Percentiles rank a stretch among this genome's conserved stretches.
phyloP scores from a whole-genome alignment of 2,113 vertebrate genomes.

The Cinclus mexicanus region DNA sequence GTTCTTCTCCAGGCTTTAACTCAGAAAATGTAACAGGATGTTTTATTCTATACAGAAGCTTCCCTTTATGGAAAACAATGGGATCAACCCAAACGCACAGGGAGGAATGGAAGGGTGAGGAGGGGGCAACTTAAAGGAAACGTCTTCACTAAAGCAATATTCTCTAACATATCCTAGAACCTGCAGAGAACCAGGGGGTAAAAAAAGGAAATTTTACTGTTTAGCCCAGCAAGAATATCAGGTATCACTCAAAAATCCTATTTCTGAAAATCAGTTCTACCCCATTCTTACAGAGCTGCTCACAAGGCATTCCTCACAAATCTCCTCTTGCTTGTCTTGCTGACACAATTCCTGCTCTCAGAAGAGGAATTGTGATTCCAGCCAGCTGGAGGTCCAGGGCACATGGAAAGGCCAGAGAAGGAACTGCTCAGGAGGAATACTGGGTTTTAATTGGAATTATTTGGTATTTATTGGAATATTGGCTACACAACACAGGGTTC shows the following conservation, averaged over 20 bases:
- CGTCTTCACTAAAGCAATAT: background rate
- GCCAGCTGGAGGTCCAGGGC: background rate
- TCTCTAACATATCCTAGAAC: background rate
- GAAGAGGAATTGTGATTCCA: background rate
- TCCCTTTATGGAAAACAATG: background rate
- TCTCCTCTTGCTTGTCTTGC: background rate
- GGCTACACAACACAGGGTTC: background rate
- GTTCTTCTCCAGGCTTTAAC: background rate
- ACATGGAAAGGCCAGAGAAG: background rate
- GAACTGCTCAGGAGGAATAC: background rate
- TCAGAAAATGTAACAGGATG: background rate
- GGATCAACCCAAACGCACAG: background rate
- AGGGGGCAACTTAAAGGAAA: background rate
- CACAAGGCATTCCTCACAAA: background rate
- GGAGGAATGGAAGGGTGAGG: background rate
- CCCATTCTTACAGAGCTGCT: background rate
- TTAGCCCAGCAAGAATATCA: background rate
- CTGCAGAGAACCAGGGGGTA: background rate
- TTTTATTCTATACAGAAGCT: background rate
- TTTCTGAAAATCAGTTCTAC: background rate
- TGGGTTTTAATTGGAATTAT: background rate
- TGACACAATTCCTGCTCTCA: background rate
- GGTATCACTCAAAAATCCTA: background rate
- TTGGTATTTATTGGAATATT: background rate
- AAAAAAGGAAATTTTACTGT: background rate